Evolutionary conservation across 2,113 vertebrate species (phyloP).

Genomic region (Motacilla alba): DNA sequence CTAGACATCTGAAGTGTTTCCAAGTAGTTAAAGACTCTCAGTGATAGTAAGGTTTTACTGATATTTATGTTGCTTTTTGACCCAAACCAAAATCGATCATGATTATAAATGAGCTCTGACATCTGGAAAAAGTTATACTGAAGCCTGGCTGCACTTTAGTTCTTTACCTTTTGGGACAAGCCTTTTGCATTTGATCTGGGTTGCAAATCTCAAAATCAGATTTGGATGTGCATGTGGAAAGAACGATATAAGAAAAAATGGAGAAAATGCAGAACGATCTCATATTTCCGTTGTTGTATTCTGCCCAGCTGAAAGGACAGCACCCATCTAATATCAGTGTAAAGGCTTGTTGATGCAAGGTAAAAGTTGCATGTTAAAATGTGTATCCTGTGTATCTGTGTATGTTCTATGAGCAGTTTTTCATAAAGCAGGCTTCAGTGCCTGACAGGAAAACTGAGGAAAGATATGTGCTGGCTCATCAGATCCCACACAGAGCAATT

Average conservation of each 20-base stretch:
- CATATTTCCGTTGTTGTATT: not conserved
- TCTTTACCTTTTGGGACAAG: constrained; percentile 34
- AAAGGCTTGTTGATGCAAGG: not conserved
- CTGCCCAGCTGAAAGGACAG: not conserved
- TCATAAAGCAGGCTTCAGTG: not conserved
- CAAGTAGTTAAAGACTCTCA: not conserved
- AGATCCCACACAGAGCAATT: not conserved
- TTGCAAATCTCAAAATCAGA: not conserved
- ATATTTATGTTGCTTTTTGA: not conserved
- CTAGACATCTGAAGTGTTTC: constrained; percentile 23
- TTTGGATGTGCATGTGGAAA: not conserved
- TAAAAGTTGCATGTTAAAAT: not conserved
- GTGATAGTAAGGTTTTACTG: not conserved
- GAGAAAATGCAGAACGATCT: not conserved
- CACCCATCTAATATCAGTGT: not conserved
- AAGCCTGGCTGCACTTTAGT: not conserved
- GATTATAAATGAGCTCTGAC: not conserved
- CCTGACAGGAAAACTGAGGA: not conserved
- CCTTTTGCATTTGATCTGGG: not conserved
- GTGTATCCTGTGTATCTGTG: not conserved
- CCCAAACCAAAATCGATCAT: not conserved
- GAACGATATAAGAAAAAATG: not conserved
- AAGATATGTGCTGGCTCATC: not conserved
- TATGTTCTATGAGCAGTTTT: not conserved
- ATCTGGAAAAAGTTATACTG: constrained; percentile 20